Conservation (phyloP, 2,113 vertebrate species). For the Noturus placidus region DNA sequence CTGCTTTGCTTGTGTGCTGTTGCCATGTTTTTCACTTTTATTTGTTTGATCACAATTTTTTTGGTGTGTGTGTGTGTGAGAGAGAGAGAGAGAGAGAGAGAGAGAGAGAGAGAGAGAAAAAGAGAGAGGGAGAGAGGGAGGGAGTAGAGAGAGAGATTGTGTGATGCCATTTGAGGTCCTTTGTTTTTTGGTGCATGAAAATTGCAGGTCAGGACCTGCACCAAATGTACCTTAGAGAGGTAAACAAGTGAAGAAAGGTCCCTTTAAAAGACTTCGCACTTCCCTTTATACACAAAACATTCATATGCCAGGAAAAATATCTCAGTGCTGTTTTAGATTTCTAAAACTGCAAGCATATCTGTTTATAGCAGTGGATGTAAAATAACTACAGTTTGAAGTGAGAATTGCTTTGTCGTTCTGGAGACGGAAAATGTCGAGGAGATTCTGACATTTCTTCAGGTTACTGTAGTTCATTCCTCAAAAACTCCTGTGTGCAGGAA, state of each 20-base stretch:
- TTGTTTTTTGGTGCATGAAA: constrained; percentile 53
- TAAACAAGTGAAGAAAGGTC: constrained; percentile 36
- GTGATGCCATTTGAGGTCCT: constrained; percentile 6
- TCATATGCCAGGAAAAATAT: neutral
- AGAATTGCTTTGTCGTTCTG: neutral
- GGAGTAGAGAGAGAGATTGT: constrained; percentile 11
- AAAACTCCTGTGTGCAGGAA: constrained; percentile 55
- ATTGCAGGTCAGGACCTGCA: constrained; percentile 57
- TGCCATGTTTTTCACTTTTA: neutral
- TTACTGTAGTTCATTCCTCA: constrained; percentile 62
- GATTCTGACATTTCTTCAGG: constrained; percentile 38
- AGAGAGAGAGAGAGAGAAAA: neutral
- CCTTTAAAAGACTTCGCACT: neutral
- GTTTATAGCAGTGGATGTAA: neutral
- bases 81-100: neutral
- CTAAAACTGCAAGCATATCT: neutral
- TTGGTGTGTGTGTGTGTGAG: neutral
- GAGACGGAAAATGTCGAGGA: neutral
- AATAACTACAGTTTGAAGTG: neutral
- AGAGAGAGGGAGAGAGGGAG: neutral
- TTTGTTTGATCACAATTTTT: neutral
- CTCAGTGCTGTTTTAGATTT: neutral
- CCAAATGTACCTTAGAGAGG: constrained; percentile 60
- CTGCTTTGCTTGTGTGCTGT: neutral
- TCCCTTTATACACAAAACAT: neutral